A percentile compares a stretch with the other conserved stretches of the same genome.
Conservation (phyloP, 2,113 vertebrate species). For the Leptobrachium leishanense region DNA sequence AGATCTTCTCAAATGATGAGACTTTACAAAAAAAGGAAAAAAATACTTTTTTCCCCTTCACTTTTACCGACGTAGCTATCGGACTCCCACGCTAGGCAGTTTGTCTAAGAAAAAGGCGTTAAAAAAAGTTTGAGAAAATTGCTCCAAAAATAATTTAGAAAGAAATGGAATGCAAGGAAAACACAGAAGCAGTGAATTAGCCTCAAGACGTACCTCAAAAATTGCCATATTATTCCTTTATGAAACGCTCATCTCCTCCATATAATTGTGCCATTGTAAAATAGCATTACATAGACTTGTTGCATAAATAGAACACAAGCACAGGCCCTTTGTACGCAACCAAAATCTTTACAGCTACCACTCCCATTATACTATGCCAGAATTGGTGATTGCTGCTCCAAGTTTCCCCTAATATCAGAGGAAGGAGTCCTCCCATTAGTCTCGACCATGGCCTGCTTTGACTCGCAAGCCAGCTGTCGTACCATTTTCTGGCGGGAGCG, state of each 20-base stretch:
- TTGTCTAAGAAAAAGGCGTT: conserved; percentile 17
- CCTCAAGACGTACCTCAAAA: background rate
- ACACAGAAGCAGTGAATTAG: conserved; percentile 16
- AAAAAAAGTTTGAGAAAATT: conserved; percentile 12
- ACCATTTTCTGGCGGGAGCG: too few relatives aligned
- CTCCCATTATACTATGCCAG: too few relatives aligned
- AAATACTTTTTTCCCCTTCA: background rate
- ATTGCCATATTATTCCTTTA: background rate
- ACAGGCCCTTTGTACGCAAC: too few relatives aligned
- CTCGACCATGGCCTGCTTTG: too few relatives aligned
- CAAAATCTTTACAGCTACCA: too few relatives aligned
- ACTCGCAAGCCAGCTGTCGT: too few relatives aligned
- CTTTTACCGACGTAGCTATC: conserved; percentile 22
- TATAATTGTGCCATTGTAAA: background rate
- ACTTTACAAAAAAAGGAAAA: conserved; percentile 20
- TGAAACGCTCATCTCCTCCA: background rate
- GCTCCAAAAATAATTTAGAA: conserved; percentile 32
- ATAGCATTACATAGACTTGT: background rate
- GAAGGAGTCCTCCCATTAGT: too few relatives aligned
- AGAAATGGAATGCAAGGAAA: conserved; percentile 29
- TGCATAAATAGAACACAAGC: too few relatives aligned
- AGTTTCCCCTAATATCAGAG: too few relatives aligned
- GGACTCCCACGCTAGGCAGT: conserved; percentile 18
- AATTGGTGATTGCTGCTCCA: too few relatives aligned
- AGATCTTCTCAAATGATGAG: conserved; percentile 8